Evolutionary conservation across 35 echinoderm and acorn worm genomes (phyloP), one percentile per base, ranked within the genome.

Genomic region (Diadema setosum): DNA sequence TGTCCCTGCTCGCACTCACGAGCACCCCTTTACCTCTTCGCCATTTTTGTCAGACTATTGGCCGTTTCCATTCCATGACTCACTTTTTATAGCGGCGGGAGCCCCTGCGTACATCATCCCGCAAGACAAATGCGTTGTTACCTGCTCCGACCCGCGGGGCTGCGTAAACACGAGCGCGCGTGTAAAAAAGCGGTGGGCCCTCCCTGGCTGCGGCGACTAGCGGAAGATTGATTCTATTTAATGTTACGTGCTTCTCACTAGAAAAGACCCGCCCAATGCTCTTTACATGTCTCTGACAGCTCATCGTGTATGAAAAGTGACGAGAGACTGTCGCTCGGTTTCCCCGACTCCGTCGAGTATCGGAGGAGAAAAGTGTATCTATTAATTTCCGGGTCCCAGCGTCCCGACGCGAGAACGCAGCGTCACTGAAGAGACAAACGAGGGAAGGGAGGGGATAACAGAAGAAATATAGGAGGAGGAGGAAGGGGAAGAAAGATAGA

Each of bases 181-280:
- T 39, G 73, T 25, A 78, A 67, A 34, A 67, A 67, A 67, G 63
- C 30, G 63, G 16, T 33, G 37, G 5, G 17, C 63, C 27, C 11
- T 67, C 25, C 37, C 39, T 78, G 29, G 39, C 73, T 78, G 12
- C 27, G 24, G 39, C 73, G 73, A 35, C 37, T 67, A 67, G 23
- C 24, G 37, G 63, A 67, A 67, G 63, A 78, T 78, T 78, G 73
- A 78, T 43, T 78, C 73, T 78, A 78, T 78, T 78, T 41, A 26
- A 78, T 78, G 27, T 42, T 24, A 44, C 73, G 25, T 34, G 63
- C 3, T 67, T 5, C 21, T 2, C 30, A 67, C 2, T 14, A 55
- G 21, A 55, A 55, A 55, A 55, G 1, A 55, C 49, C 49, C 49
- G 12, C 49, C 49, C 49, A 12, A 12, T n/a, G 12, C 21, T 55